Conservation (phyloP, 2,113 vertebrate species). For the Phaetusa simplex region DNA sequence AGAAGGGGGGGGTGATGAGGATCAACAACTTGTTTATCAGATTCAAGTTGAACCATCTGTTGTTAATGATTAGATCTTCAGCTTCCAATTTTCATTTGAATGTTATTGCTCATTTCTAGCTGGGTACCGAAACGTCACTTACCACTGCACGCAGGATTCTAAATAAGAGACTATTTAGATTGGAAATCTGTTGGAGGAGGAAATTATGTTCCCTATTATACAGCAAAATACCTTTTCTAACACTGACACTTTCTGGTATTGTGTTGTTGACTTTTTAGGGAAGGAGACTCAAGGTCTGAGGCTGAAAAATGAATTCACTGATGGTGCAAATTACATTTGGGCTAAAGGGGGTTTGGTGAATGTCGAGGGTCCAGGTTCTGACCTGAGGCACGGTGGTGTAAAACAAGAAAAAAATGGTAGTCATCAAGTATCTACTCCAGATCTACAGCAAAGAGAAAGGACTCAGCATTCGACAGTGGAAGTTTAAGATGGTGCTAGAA, state of each 20-base stretch:
- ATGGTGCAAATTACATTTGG: constrained; percentile 1
- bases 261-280: not conserved
- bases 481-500: not conserved
- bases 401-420: not conserved
- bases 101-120: constrained; percentile 79
- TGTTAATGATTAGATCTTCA: constrained; percentile 81
- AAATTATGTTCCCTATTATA: constrained; percentile 67
- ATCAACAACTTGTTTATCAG: constrained; percentile 74
- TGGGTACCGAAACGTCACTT: constrained; percentile 50
- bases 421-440: not conserved
- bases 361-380: not conserved
- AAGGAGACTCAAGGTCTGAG: constrained; percentile 13
- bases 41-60: constrained; percentile 78
- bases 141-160: constrained; percentile 53
- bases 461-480: not conserved
- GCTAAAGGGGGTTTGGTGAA: not conserved
- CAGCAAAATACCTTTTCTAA: constrained; percentile 37
- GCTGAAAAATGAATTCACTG: not conserved
- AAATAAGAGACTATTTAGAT: constrained; percentile 70
- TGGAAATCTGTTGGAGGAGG: constrained; percentile 65
- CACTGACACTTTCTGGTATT: constrained; percentile 9
- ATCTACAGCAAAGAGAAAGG: not conserved
- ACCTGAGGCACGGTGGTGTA: not conserved
- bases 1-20: not conserved
- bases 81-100: constrained; percentile 80